These are phyloP conservation scores for Drosophila sulfurigaster DNA, from an alignment of 1,140 invertebrate species.

Conservation along the genomic window DNA sequence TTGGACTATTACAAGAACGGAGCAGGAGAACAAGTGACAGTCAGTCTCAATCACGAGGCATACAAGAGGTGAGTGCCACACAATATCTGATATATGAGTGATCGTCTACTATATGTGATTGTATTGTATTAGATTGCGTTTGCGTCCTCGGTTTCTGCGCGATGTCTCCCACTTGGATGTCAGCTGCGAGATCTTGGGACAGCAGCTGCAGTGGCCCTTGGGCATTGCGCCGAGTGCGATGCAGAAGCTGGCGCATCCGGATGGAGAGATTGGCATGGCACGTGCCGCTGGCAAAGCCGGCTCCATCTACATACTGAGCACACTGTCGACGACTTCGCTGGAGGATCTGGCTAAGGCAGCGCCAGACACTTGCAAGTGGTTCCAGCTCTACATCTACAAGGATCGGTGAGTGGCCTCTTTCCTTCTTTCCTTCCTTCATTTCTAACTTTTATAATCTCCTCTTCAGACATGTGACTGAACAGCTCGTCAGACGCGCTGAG, in stretches of 20 bases:
- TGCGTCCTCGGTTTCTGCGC: slow-evolving; percentile 92
- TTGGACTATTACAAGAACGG: slow-evolving; percentile 96
- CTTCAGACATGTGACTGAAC: slow-evolving; percentile 88
- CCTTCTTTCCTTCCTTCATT: background rate
- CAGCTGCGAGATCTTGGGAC: slow-evolving; percentile 88
- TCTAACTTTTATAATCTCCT: background rate
- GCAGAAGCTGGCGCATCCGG: slow-evolving; percentile 96
- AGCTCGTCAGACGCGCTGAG: slow-evolving; percentile 92
- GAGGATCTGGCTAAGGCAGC: slow-evolving; percentile 94
- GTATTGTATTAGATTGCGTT: slow-evolving; percentile 83
- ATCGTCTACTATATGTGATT: background rate
- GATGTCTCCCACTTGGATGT: slow-evolving; percentile 91
- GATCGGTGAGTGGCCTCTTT: slow-evolving; percentile 58
- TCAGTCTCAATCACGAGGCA: slow-evolving; percentile 91
- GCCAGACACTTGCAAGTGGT: slow-evolving; percentile 93
- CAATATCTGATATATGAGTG: too few species aligned
- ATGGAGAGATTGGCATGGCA: slow-evolving; percentile 94
- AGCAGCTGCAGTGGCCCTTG: slow-evolving; percentile 91
- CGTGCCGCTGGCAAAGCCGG: slow-evolving; percentile 90
- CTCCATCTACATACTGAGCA: slow-evolving; percentile 93
- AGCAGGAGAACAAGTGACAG: slow-evolving; percentile 92
- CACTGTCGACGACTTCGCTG: slow-evolving; percentile 93
- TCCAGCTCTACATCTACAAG: slow-evolving; percentile 95
- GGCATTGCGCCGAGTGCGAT: slow-evolving; percentile 96
- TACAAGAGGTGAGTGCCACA: slow-evolving; percentile 86